These are phyloP conservation scores for Cossypha dichroa DNA, from an alignment of 2,797 vertebrate genomes.

Conservation along the genomic window DNA sequence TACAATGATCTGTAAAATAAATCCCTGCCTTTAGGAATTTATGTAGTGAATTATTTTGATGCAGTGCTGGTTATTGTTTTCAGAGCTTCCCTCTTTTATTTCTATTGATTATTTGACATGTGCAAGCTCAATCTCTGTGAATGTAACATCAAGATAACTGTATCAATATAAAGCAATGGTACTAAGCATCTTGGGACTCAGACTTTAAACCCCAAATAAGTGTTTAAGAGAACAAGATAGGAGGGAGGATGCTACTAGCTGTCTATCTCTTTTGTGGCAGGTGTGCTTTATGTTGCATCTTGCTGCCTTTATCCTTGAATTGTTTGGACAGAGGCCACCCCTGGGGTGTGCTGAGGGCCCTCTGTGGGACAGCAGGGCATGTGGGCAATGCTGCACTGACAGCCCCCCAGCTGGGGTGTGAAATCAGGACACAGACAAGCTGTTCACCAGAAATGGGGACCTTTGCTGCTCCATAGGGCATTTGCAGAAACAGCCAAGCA, in stretches of 20 bases:
- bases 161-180: not conserved
- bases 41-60: not conserved
- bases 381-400: not conserved
- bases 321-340: not conserved
- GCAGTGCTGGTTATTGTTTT: not conserved
- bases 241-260: not conserved
- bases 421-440: not conserved
- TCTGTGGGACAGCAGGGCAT: not conserved
- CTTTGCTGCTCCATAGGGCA: not conserved
- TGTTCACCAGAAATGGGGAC: not conserved
- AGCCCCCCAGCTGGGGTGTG: not conserved
- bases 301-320: not conserved
- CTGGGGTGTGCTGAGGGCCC: not conserved
- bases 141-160: not conserved
- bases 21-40: not conserved
- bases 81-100: not conserved
- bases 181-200: not conserved
- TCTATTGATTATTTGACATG: constrained; percentile 10
- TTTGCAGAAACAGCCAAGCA: not conserved
- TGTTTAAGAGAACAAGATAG: not conserved
- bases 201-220: not conserved
- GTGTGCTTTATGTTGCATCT: not conserved
- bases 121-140: not conserved
- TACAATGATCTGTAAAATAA: not conserved
- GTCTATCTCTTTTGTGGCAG: not conserved